These are phyloP conservation scores for Chionomys nivalis DNA, from an alignment of 2,113 vertebrate species.

Conservation along the genomic window DNA sequence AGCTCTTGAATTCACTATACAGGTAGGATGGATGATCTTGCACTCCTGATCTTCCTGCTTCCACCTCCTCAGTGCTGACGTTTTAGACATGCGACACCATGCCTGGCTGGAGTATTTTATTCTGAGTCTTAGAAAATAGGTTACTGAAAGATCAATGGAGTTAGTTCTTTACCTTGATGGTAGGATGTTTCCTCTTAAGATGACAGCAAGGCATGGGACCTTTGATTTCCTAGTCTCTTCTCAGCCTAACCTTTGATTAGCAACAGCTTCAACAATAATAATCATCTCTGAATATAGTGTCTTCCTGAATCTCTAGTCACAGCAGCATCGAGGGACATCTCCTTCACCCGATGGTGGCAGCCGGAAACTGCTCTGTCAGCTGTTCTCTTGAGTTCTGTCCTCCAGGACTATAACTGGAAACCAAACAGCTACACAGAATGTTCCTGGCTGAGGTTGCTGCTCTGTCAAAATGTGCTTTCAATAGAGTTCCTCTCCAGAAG, in stretches of 20 bases:
- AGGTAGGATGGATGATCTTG: background rate
- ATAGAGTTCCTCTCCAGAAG: background rate
- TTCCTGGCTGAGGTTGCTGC: background rate
- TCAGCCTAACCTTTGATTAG: background rate
- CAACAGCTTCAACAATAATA: background rate
- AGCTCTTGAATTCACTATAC: background rate
- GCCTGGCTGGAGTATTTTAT: background rate
- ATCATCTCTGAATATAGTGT: background rate
- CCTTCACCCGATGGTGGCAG: background rate
- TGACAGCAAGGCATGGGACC: background rate
- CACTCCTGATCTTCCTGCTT: background rate
- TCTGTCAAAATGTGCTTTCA: conserved; percentile 49
- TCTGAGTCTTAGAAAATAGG: background rate
- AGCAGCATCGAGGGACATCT: background rate
- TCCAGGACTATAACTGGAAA: background rate
- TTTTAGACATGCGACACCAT: background rate
- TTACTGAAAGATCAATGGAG: background rate
- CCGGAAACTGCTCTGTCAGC: background rate
- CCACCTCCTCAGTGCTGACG: background rate
- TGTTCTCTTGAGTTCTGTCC: background rate
- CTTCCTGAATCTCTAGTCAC: background rate
- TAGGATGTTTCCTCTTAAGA: background rate
- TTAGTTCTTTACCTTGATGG: background rate
- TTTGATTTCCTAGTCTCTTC: background rate
- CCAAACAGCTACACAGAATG: conserved; percentile 22